Percentiles rank a stretch among this genome's conserved stretches.
These are phyloP conservation scores for Pyrochroa serraticornis DNA, from an alignment of 2,888 invertebrate species.

Conservation along the genomic window DNA sequence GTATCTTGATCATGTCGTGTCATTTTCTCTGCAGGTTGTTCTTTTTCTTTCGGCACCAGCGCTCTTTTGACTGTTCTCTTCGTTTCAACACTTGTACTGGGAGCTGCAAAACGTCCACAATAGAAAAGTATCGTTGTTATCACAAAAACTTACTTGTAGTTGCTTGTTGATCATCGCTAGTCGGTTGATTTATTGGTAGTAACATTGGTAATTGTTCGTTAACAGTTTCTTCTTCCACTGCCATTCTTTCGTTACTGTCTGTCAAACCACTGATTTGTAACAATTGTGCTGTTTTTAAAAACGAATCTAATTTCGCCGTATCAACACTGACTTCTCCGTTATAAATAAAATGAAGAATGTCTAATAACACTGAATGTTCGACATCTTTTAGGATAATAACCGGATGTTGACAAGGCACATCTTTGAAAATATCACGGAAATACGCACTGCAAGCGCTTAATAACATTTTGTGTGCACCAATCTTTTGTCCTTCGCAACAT, in stretches of 20 bases:
- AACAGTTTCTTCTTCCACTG: neutral
- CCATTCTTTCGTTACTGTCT: constrained; percentile 5
- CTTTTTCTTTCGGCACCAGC: neutral
- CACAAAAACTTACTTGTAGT: no score
- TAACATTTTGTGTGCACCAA: constrained; percentile 84
- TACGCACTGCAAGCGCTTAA: constrained; percentile 85
- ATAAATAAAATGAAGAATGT: constrained; percentile 71
- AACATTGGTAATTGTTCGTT: neutral
- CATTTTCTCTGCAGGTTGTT: neutral
- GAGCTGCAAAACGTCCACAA: neutral
- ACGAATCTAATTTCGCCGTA: constrained; percentile 67
- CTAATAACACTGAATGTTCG: constrained; percentile 67
- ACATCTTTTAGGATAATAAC: constrained; percentile 73
- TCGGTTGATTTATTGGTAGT: no score
- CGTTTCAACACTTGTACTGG: neutral
- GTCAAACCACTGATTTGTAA: constrained; percentile 69
- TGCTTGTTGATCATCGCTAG: no score
- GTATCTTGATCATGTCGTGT: constrained; percentile 1
- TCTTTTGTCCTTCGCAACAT: constrained; percentile 83
- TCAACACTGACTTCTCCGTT: constrained; percentile 73
- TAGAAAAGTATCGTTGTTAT: no score
- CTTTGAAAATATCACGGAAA: constrained; percentile 63
- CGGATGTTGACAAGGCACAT: constrained; percentile 73
- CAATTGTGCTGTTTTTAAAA: constrained; percentile 68
- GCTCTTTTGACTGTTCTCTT: neutral